These are phyloP conservation scores for Lucilia sericata DNA, from an alignment of 1,140 invertebrate species.

Conservation along the genomic window DNA sequence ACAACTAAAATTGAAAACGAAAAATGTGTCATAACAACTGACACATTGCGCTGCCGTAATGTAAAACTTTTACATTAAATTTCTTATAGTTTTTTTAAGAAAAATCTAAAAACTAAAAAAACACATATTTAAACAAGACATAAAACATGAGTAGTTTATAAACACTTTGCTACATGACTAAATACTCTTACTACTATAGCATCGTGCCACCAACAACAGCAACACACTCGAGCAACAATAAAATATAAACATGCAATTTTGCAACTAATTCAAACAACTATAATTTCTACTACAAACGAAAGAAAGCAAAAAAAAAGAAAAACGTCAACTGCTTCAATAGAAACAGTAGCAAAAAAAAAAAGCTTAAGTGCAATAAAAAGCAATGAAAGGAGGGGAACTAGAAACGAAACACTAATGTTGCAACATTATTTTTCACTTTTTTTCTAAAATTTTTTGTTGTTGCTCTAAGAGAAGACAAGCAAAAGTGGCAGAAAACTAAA, in stretches of 20 bases:
- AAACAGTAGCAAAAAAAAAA: constrained; percentile 10
- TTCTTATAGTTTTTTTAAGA: background rate
- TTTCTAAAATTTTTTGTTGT: background rate
- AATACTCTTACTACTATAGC: background rate
- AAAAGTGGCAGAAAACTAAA: background rate
- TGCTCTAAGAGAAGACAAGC: background rate
- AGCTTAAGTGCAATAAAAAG: background rate
- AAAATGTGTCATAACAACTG: constrained; percentile 24
- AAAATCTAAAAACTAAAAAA: background rate
- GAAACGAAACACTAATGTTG: background rate
- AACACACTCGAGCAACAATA: background rate
- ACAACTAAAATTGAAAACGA: background rate
- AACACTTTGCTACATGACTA: background rate
- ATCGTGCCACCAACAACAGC: background rate
- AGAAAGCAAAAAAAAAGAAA: background rate
- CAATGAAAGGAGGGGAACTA: background rate
- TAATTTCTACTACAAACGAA: background rate
- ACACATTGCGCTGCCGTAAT: background rate
- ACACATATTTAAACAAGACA: background rate
- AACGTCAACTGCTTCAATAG: background rate
- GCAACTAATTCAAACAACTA: background rate
- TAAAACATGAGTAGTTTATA: constrained; percentile 19
- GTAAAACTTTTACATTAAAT: too few relatives aligned
- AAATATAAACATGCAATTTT: constrained; percentile 19
- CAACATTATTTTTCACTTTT: constrained; percentile 13